Conservation (phyloP, 1,140 invertebrate genomes). For the Drosophila punjabiensis region DNA sequence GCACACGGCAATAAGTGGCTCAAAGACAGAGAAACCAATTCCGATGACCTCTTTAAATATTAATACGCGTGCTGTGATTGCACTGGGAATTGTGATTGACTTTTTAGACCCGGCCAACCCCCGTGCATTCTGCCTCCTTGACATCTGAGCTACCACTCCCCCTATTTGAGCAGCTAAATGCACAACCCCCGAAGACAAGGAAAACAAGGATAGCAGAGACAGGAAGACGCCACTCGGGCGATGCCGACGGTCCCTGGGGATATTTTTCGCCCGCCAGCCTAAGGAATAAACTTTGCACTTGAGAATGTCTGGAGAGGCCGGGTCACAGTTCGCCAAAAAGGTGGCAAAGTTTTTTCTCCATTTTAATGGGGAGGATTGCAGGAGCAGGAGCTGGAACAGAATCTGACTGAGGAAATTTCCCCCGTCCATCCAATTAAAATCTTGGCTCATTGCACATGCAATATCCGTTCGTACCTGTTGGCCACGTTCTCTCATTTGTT, state of each 20-base stretch:
- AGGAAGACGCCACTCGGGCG: slow-evolving; percentile 52
- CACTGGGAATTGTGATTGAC: slow-evolving; percentile 84
- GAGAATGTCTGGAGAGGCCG: slow-evolving; percentile 61
- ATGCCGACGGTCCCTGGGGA: slow-evolving; percentile 52
- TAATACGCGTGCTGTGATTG: slow-evolving; percentile 81
- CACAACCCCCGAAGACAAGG: slow-evolving; percentile 29
- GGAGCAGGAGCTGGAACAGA: not conserved
- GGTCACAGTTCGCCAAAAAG: slow-evolving; percentile 51
- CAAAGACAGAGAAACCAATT: slow-evolving; percentile 70
- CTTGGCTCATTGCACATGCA: slow-evolving; percentile 59
- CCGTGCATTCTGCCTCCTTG: slow-evolving; percentile 29
- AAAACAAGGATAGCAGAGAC: slow-evolving; percentile 11
- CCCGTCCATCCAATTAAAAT: slow-evolving; percentile 59
- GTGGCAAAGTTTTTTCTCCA: slow-evolving; percentile 53
- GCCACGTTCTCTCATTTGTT: slow-evolving; percentile 50
- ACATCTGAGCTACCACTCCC: slow-evolving; percentile 35
- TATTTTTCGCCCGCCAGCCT: slow-evolving; percentile 40
- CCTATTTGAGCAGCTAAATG: slow-evolving; percentile 42
- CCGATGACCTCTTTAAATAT: slow-evolving; percentile 84
- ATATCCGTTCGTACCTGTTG: slow-evolving; percentile 37
- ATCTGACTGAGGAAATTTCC: not conserved
- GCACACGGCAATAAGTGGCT: slow-evolving; percentile 28
- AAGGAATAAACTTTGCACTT: slow-evolving; percentile 71
- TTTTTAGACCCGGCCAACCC: slow-evolving; percentile 70
- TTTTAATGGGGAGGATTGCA: slow-evolving; percentile 22